Conservation (phyloP, 2,888 invertebrate genomes). For the Diaperis boleti region DNA sequence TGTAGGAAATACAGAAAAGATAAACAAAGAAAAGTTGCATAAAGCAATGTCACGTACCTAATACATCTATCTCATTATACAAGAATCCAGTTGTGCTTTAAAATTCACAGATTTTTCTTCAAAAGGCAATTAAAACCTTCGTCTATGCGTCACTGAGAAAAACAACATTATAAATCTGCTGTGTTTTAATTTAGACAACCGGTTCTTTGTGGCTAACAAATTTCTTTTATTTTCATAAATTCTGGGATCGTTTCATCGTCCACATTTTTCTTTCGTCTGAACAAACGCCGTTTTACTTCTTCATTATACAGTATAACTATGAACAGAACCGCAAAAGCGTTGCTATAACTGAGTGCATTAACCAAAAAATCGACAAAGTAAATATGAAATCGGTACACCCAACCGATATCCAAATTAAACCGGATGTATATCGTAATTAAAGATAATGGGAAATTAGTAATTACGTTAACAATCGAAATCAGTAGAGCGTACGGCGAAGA, state of each 20-base stretch:
- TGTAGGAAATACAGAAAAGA: too few relatives aligned
- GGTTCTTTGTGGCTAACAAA: neutral
- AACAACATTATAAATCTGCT: too few relatives aligned
- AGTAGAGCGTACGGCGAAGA: constrained; percentile 22
- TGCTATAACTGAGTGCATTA: constrained; percentile 26
- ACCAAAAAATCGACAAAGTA: constrained; percentile 39
- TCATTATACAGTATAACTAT: constrained; percentile 29
- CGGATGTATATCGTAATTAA: constrained; percentile 37
- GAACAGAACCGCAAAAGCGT: constrained; percentile 31
- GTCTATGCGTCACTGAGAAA: too few relatives aligned
- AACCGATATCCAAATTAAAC: constrained; percentile 37
- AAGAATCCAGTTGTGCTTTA: too few relatives aligned
- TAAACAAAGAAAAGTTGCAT: too few relatives aligned
- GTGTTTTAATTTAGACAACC: too few relatives aligned
- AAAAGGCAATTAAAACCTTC: too few relatives aligned
- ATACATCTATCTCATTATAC: too few relatives aligned
- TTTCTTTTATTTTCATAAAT: neutral
- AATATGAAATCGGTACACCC: constrained; percentile 35
- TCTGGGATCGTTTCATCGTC: neutral
- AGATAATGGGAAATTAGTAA: constrained; percentile 36
- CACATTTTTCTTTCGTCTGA: neutral
- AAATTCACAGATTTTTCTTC: too few relatives aligned
- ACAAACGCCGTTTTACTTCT: constrained; percentile 8
- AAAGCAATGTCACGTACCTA: too few relatives aligned
- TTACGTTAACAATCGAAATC: constrained; percentile 36